Evolutionary conservation across 2,797 vertebrate species (phyloP), one percentile per base, ranked within the genome.

Genomic region (Thaleichthys pacificus): DNA sequence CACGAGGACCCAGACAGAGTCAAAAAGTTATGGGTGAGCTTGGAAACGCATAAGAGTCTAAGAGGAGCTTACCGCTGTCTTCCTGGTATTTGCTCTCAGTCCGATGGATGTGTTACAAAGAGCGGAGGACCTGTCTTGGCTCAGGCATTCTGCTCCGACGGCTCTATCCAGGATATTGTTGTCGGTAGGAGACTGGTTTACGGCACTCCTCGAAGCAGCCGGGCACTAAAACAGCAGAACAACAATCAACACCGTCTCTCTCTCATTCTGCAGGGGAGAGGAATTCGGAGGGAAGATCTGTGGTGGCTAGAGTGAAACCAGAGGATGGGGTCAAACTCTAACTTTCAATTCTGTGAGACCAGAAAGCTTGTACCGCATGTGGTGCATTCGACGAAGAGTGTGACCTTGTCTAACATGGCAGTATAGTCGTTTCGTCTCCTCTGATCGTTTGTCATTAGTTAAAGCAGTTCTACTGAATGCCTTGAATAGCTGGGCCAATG

Each of bases 161-260:
- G 70, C 62, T 83, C 81, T 80, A 60, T 73, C 77, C 58, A 82
- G 71, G 62, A 66, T 73, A 63, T 21, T 74, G 65, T 24, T 72
- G 72, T 84, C 70, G 11, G 77, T 74, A 38, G 28, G 66, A 72
- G 69, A 72, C 81, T 54, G 89, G 70, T 85, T 82, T 51, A 67
- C 67, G 8, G 75, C 71, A 67, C 84, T 85, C 78, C 88, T 84
- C 58, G 83, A 83, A 61, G 68, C 80, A 21, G 78, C 74, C 35
- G 69, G 82, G 8, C 86, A 81, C 93, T 77, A 92, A 91, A 83
- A 92, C 90, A 92, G 85, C 83, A 91, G 77, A 89, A 82, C 81
- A 86, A 84, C 73, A 82, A 75, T 91, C 81, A 89, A 70, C 75
- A 79, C 71, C 30, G 57, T 83, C 62, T 76, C 72, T 26, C 77